Conservation (phyloP, 2,797 vertebrate species). For the Acanthurus lineatus region DNA sequence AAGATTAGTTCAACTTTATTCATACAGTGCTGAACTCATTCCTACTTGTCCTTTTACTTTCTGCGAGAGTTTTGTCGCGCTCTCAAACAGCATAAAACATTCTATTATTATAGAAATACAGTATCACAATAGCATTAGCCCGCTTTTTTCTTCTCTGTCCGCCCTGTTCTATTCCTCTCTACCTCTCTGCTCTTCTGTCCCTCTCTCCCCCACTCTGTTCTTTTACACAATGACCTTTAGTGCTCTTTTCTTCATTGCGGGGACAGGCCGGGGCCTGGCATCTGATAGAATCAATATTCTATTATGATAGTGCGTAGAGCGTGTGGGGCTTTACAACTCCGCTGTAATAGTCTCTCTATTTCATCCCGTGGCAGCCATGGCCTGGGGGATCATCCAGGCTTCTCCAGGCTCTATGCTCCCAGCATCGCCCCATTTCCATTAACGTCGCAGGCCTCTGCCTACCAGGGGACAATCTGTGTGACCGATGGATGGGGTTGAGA, state of each 20-base stretch:
- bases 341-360: conserved; percentile 89
- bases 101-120: conserved; percentile 51
- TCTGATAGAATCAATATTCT: conserved; percentile 97
- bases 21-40: conserved; percentile 36
- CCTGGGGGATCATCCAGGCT: conserved; percentile 83
- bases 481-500: conserved; percentile 82
- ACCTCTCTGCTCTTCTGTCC: conserved; percentile 64
- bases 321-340: conserved; percentile 87
- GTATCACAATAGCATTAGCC: conserved; percentile 29
- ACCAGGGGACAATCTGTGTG: conserved; percentile 82
- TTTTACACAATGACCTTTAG: conserved; percentile 92
- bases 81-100: background rate
- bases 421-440: conserved; percentile 86
- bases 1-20: conserved; percentile 66
- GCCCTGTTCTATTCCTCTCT: conserved; percentile 50
- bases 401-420: conserved; percentile 84
- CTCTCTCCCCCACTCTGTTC: conserved; percentile 76
- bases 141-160: conserved; percentile 52
- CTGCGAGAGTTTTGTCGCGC: conserved; percentile 11
- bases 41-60: conserved; percentile 37
- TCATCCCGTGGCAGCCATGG: conserved; percentile 87
- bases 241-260: conserved; percentile 88
- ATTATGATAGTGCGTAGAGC: conserved; percentile 91
- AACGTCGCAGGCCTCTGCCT: conserved; percentile 78
- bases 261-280: conserved; percentile 89